Evolutionary conservation across 2,888 invertebrate genomes (phyloP).

Genomic region (Steinernema carpocapsae): DNA sequence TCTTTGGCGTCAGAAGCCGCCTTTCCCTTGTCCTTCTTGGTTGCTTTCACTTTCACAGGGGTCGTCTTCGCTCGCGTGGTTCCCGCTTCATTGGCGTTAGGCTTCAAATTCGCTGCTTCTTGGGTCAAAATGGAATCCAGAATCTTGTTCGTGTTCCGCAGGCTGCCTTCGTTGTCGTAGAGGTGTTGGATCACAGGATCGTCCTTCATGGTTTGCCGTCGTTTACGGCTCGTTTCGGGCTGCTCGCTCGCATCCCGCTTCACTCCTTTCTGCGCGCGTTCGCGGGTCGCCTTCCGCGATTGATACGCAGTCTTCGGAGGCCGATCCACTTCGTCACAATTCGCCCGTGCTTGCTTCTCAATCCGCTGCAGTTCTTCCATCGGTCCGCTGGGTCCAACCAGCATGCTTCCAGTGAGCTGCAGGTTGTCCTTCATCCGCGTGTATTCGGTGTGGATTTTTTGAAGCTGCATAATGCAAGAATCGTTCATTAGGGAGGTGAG

Average conservation of each 20-base stretch:
- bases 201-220: neutral
- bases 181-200: neutral
- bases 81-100: neutral
- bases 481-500: neutral
- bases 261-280: neutral
- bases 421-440: neutral
- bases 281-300: neutral
- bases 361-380: neutral
- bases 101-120: neutral
- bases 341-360: neutral
- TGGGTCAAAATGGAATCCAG: neutral
- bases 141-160: neutral
- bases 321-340: neutral
- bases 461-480: neutral
- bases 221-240: neutral
- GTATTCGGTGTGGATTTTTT: neutral
- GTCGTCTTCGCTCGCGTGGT: neutral
- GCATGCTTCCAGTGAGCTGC: neutral
- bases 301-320: neutral
- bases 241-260: neutral
- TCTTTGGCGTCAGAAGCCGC: neutral
- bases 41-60: neutral
- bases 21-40: neutral
- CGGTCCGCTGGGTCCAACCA: neutral
- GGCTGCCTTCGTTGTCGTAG: neutral